Conservation (phyloP, 2,113 vertebrate genomes). For the Larimichthys crocea region DNA sequence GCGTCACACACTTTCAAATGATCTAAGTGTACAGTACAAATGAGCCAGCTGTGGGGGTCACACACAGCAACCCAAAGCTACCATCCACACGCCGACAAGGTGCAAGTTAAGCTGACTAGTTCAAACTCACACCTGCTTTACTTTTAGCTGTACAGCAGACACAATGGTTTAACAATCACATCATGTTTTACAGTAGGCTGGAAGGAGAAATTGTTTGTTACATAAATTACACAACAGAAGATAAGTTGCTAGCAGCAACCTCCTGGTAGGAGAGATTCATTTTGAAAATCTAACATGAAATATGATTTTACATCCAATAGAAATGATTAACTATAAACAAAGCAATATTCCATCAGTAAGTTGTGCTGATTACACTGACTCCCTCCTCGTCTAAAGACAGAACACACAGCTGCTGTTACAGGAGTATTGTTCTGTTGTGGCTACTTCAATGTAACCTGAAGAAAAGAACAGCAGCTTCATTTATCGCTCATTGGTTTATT, state of each 20-base stretch:
- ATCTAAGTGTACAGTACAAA: slow-evolving; percentile 52
- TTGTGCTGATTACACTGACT: background rate
- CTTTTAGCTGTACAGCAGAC: background rate
- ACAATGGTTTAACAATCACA: background rate
- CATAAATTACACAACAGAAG: slow-evolving; percentile 67
- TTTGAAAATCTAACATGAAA: slow-evolving; percentile 43
- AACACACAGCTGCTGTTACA: background rate
- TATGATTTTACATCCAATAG: slow-evolving; percentile 36
- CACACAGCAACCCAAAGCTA: slow-evolving; percentile 8
- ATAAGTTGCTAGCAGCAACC: slow-evolving; percentile 58
- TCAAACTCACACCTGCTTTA: slow-evolving; percentile 9
- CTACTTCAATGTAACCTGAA: background rate
- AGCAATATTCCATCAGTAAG: slow-evolving; percentile 6
- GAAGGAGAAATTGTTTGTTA: slow-evolving; percentile 42
- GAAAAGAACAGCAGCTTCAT: slow-evolving; percentile 4
- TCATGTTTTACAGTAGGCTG: slow-evolving; percentile 6
- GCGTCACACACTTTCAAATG: slow-evolving; percentile 50
- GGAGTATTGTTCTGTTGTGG: background rate
- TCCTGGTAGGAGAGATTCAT: slow-evolving; percentile 43
- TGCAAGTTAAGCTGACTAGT: slow-evolving; percentile 24
- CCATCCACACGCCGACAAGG: slow-evolving; percentile 12
- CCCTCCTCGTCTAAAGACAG: background rate
- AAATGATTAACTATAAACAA: slow-evolving; percentile 19
- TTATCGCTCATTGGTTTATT: slow-evolving; percentile 39
- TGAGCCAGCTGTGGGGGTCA: slow-evolving; percentile 45